Conservation (phyloP, 2,888 invertebrate genomes). For the Beris chalybata region DNA sequence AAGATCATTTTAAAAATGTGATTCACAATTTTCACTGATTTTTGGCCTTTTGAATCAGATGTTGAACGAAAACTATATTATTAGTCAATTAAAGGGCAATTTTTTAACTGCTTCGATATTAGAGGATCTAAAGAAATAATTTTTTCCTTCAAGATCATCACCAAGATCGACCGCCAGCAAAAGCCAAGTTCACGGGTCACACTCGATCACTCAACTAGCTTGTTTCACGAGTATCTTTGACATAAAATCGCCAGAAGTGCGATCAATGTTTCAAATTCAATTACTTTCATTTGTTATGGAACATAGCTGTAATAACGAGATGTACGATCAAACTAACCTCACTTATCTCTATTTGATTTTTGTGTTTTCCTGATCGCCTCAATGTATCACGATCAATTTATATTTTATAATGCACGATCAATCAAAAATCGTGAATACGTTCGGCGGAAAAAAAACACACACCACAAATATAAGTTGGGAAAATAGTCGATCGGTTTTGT, state of each 20-base stretch:
- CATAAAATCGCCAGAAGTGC: constrained; percentile 25
- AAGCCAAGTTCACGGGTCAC: constrained; percentile 21
- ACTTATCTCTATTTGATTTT: constrained; percentile 30
- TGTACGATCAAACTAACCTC: constrained; percentile 10
- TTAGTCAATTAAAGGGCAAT: no score
- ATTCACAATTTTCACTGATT: no score
- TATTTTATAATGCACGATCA: constrained; percentile 58
- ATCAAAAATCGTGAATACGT: constrained; percentile 54
- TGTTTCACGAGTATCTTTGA: constrained; percentile 6
- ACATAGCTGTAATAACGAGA: constrained; percentile 1
- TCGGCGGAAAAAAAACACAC: constrained; percentile 3
- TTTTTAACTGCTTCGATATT: no score
- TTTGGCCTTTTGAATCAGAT: no score
- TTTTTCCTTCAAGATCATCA: no score
- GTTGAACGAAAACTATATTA: no score
- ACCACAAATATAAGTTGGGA: constrained; percentile 43
- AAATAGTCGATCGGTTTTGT: constrained; percentile 42
- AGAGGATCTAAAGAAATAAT: no score
- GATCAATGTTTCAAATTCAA: constrained; percentile 23
- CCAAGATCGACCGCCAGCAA: no score
- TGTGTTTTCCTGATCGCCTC: constrained; percentile 55
- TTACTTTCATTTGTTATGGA: constrained; percentile 17
- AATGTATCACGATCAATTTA: constrained; percentile 58
- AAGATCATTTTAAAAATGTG: no score
- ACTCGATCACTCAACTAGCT: constrained; percentile 3